Percentiles rank a stretch among this genome's conserved stretches.
phyloP scores from a whole-genome alignment of 2,888 invertebrate species.

The Sclerodermus sp. region DNA sequence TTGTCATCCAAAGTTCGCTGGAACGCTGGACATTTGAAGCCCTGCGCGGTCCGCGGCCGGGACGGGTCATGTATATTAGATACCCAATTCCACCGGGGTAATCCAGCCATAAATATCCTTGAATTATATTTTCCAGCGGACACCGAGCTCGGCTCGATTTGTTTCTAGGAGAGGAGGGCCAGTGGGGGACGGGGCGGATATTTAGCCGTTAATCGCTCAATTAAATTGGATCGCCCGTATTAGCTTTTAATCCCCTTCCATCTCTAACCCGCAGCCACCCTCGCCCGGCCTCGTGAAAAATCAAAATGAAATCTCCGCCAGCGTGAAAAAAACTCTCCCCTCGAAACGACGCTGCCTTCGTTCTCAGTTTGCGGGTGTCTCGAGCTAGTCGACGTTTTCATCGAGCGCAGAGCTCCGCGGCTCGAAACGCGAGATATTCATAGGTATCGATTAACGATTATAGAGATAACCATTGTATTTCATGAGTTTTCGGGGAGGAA shows the following conservation, averaged over 20 bases:
- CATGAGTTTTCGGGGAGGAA: too few relatives aligned
- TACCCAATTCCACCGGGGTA: conserved; percentile 52
- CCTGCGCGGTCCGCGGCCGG: conserved; percentile 25
- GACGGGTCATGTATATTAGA: conserved; percentile 52
- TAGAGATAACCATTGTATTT: too few relatives aligned
- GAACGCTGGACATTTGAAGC: conserved; percentile 38
- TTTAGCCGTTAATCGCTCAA: conserved; percentile 58
- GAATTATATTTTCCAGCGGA: conserved; percentile 55
- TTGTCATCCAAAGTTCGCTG: conserved; percentile 1
- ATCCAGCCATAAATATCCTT: conserved; percentile 56
- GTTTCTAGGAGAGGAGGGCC: conserved; percentile 27
- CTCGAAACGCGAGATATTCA: too few relatives aligned
- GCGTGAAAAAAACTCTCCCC: too few relatives aligned
- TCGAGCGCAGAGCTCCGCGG: too few relatives aligned
- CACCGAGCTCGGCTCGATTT: conserved; percentile 41
- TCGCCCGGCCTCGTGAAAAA: conserved; percentile 16
- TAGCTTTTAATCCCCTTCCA: conserved; percentile 49
- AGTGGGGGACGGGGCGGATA: conserved; percentile 29
- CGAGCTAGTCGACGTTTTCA: too few relatives aligned
- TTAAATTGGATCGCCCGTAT: conserved; percentile 56
- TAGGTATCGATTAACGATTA: too few relatives aligned
- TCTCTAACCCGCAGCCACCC: neutral
- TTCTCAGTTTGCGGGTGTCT: too few relatives aligned
- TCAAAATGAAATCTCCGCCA: conserved; percentile 30
- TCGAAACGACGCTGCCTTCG: too few relatives aligned